A percentile compares a stretch with the other conserved stretches of the same genome.
Conservation (phyloP, 1,140 invertebrate species). For the Uloborus diversus region DNA sequence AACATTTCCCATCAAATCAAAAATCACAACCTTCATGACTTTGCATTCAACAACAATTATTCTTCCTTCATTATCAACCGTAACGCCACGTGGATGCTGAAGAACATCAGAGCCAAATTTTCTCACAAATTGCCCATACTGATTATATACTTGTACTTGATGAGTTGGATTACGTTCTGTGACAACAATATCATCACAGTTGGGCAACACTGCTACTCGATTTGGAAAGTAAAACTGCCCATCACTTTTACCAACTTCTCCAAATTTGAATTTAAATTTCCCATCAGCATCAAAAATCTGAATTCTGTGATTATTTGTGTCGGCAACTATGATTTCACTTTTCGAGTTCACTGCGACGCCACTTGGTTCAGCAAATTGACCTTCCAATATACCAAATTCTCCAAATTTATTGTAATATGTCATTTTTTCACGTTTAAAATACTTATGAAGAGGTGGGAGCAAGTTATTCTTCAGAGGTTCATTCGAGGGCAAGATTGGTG, state of each 20-base stretch:
- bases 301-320: constrained; percentile 99
- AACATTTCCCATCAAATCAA: constrained; percentile 95
- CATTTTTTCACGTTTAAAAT: constrained; percentile 98
- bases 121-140: too few species aligned
- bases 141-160: constrained; percentile 99
- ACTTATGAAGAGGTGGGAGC: constrained; percentile 58
- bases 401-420: constrained; percentile 99
- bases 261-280: constrained; percentile 99
- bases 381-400: constrained; percentile 98
- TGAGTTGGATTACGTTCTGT: constrained; percentile 95
- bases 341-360: constrained; percentile 98
- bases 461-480: neutral
- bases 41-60: constrained; percentile 99
- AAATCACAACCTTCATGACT: constrained; percentile 99
- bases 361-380: constrained; percentile 98
- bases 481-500: neutral
- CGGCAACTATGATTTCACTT: constrained; percentile 99
- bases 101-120: constrained; percentile 99
- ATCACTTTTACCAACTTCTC: constrained; percentile 91
- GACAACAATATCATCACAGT: constrained; percentile 98
- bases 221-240: constrained; percentile 98
- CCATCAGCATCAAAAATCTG: constrained; percentile 99
- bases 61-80: constrained; percentile 95
- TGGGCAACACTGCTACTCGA: constrained; percentile 94
- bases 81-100: constrained; percentile 96